Base-by-base conservation (phyloP, 2,113 vertebrate genomes). In the Leptobrachium leishanense region DNA sequence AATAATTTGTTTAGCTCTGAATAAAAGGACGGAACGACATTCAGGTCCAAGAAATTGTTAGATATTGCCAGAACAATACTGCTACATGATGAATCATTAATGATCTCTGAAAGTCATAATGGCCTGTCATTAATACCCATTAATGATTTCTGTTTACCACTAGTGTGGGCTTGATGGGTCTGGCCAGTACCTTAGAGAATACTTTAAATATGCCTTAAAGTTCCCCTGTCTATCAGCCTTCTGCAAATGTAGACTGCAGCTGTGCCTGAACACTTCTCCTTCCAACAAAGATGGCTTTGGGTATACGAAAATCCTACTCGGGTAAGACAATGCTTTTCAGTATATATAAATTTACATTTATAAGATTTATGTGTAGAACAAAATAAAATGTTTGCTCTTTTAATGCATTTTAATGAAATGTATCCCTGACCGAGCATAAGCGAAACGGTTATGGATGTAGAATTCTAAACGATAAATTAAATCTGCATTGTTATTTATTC, bases 71-170 rank as follows among this genome's bases (percentile, higher is more conserved):
- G 93, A 94, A 92, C 90, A 91, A 92, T 90, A 89, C 91, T 88
- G 92, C 90, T 92, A 89, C 91, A 76, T 92, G 88, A 99, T 98
- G 92, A 97, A 99, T 96, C 94, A 96, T 98, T 98, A 96, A 99
- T 98, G 96, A 95, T 89, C 92, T 95, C 93, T 93, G 92, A 94
- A 93, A 96, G 95, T 95, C 95, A 92, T 96, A 96, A 98, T 96
- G 95, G 95, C 88, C 93, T 94, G 94, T 95, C 94, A 93, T 94
- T 98, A 97, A 99, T 97, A 96, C 95, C 95, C 95, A 94, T 90
- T 97, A 97, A 98, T 95, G 96, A 97, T 97, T 95, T 94, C 94
- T 94, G 88, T 92, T 94, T 94, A 95, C 92, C 93, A 77, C 90
- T 90, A 91, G 91, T 94, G 95, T 92, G 94, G 92, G 94, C 94